A percentile compares a stretch with the other conserved stretches of the same genome.
phyloP scores from a whole-genome alignment of 2,113 vertebrate genomes.

The Edolisoma coerulescens region DNA sequence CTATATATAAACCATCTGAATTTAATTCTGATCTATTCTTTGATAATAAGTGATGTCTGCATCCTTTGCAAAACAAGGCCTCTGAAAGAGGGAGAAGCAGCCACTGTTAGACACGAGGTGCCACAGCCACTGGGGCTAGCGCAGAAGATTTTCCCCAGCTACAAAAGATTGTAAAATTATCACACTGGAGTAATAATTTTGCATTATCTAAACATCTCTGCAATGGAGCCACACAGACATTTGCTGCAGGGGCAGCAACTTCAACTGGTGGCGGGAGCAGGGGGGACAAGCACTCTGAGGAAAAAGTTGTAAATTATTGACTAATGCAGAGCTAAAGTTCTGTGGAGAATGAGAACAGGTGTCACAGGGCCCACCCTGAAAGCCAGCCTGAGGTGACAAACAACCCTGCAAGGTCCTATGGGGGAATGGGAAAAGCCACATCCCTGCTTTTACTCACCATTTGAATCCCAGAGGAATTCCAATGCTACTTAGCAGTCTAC shows the following conservation, averaged over 20 bases:
- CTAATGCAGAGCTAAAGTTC: not conserved
- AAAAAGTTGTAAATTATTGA: not conserved
- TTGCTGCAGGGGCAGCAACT: not conserved
- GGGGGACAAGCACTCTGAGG: not conserved
- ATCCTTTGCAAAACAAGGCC: not conserved
- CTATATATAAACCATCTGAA: not conserved
- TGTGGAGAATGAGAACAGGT: not conserved
- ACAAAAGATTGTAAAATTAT: constrained; percentile 35
- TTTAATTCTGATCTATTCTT: constrained; percentile 8
- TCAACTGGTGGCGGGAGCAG: not conserved
- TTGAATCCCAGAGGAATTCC: not conserved
- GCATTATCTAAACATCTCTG: constrained; percentile 25
- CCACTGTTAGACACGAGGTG: not conserved
- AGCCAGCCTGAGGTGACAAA: not conserved
- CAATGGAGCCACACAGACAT: not conserved
- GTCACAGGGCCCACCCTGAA: no score
- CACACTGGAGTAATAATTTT: not conserved
- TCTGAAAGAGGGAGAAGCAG: not conserved
- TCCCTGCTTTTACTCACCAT: not conserved
- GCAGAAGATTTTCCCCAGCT: not conserved
- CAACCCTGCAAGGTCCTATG: rapidly evolving
- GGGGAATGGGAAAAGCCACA: not conserved
- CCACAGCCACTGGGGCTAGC: not conserved
- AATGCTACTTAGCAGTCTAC: not conserved
- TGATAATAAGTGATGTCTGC: not conserved